Base-by-base conservation (phyloP, 2,888 invertebrate genomes). In the Cryptops parisi region DNA sequence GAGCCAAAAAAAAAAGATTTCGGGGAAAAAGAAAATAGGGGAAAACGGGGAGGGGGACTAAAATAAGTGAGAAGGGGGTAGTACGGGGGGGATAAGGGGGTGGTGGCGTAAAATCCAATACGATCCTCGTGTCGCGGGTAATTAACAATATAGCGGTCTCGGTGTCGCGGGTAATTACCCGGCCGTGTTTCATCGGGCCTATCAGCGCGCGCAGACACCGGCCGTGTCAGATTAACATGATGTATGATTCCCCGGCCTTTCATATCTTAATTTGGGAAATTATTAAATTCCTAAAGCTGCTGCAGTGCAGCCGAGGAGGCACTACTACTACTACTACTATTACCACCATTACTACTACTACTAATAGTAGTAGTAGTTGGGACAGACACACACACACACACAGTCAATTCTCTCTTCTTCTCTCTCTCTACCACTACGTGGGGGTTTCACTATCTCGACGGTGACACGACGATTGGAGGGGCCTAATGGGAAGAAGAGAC, bases 241-340 rank as follows among this genome's bases (percentile, higher is more conserved):
- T 49, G 49, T 49, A 49, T 49, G 49, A 22, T 38, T 49, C 38
- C 38, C 21, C 19, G 38, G 49, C 38, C 38, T 22, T 49, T 49
- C 49, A 49, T 40, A 49, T 49, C 49, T 49, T 49, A 49, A 49
- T 49, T 49, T 49, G 49, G 38, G 38, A 49, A 49, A 49, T 49
- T 49, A 49, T 49, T 49, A 49, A 49, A 49, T 49, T 49, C 40
- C 49, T 40, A 49, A 49, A 49, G 39, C 49, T 49, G 40, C n/a
- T 38, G 49, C 38, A 49, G 38, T 22, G 46, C 9, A 6, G 17
- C 43, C 5, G 6, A 17, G 43, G 26, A n/a, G n/a, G n/a, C n/a
- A n/a, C n/a, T n/a, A n/a, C n/a, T n/a, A n/a, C n/a, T n/a, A n/a
- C n/a, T n/a, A n/a, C n/a, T n/a, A n/a, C n/a, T n/a, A n/a, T n/a